Percentiles rank a stretch among this genome's conserved stretches.
phyloP scores from a whole-genome alignment of 92 coral and sea anemone species.

The Siderastrea radians region DNA sequence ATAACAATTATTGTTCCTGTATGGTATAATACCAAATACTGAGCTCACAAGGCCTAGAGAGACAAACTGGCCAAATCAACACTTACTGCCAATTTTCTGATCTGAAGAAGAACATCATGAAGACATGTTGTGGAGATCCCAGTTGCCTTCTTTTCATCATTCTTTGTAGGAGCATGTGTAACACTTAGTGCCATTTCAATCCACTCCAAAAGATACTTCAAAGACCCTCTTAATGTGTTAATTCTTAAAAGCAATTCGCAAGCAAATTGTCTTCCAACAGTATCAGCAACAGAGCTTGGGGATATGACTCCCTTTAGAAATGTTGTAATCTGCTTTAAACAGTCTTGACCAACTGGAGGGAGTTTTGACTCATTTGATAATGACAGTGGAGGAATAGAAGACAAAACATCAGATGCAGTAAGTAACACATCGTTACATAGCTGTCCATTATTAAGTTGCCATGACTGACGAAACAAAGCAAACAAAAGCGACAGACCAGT shows the following conservation, averaged over 20 bases:
- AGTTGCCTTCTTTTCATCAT: constrained; percentile 6
- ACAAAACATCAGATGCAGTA: constrained; percentile 79
- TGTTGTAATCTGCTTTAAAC: constrained; percentile 72
- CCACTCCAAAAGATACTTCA: constrained; percentile 79
- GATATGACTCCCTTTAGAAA: constrained; percentile 68
- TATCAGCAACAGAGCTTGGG: constrained; percentile 76
- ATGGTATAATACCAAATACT: too few relatives aligned
- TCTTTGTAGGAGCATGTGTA: constrained; percentile 20
- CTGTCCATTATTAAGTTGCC: constrained; percentile 75
- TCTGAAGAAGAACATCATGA: constrained; percentile 69
- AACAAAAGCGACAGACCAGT: constrained; percentile 85
- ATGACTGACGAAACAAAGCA: constrained; percentile 85
- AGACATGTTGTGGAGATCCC: constrained; percentile 69
- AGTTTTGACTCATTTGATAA: constrained; percentile 82
- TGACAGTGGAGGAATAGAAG: constrained; percentile 84
- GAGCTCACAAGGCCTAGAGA: too few relatives aligned
- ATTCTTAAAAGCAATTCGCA: constrained; percentile 77
- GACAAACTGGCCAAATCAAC: background rate
- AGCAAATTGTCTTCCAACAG: constrained; percentile 73
- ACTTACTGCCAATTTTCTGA: constrained; percentile 78
- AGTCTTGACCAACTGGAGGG: constrained; percentile 78
- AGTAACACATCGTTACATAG: constrained; percentile 83
- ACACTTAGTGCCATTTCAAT: constrained; percentile 75
- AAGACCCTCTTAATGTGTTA: constrained; percentile 76
- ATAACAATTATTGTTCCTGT: too few relatives aligned